These are phyloP conservation scores for Stratiomys singularior DNA, from an alignment of 2,888 invertebrate species.

Conservation along the genomic window DNA sequence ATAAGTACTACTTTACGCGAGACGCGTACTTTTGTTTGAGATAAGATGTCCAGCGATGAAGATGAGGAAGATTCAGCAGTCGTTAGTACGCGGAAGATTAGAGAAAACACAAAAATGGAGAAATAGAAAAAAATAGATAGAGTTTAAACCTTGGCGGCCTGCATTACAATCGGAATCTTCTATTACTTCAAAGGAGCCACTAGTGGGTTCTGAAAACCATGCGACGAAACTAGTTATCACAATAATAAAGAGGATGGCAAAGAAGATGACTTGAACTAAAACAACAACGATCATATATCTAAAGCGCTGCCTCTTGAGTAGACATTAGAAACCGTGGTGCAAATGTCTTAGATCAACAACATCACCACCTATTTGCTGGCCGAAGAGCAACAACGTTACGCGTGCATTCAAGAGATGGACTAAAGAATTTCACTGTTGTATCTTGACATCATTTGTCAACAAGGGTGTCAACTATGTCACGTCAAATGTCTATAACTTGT, in stretches of 20 bases:
- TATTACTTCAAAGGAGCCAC: not conserved
- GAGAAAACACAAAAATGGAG: no score
- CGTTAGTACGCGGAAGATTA: no score
- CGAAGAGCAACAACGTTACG: not conserved
- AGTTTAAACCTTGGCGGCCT: not conserved
- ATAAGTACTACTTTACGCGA: not conserved
- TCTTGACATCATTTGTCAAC: constrained; percentile 52
- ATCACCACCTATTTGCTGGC: not conserved
- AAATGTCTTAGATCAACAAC: constrained; percentile 43
- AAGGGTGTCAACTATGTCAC: constrained; percentile 52
- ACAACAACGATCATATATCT: not conserved
- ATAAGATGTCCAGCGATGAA: no score
- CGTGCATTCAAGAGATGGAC: constrained; percentile 35
- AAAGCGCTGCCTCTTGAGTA: constrained; percentile 28
- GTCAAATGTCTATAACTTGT: constrained; percentile 44
- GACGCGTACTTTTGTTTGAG: not conserved
- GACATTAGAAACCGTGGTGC: constrained; percentile 34
- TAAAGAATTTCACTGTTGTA: constrained; percentile 48
- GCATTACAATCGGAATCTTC: not conserved
- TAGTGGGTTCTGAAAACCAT: not conserved
- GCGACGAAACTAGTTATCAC: constrained; percentile 21
- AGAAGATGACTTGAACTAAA: constrained; percentile 9
- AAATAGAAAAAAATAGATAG: not conserved
- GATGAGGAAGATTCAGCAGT: no score
- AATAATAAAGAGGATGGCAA: constrained; percentile 1